Percentiles rank a stretch among this genome's conserved stretches.
These are phyloP conservation scores for Halesus radiatus DNA, from an alignment of 1,140 invertebrate genomes.

Conservation along the genomic window DNA sequence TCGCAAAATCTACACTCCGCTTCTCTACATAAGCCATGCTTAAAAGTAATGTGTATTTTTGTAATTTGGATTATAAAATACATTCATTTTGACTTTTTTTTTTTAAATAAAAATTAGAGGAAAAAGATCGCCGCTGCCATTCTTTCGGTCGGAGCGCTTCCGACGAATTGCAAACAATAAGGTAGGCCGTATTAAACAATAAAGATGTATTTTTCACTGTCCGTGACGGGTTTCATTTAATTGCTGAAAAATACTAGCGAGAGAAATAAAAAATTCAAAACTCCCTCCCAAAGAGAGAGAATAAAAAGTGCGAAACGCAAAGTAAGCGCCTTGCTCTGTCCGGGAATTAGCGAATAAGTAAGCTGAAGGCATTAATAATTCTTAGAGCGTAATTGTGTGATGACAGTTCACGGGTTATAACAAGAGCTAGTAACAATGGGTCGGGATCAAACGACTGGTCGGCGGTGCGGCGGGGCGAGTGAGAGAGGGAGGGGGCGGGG, in stretches of 20 bases:
- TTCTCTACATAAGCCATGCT: too few relatives aligned
- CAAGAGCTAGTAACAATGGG: slow-evolving; percentile 40
- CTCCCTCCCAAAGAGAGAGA: not conserved
- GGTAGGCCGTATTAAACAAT: slow-evolving; percentile 5
- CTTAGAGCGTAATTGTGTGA: slow-evolving; percentile 47
- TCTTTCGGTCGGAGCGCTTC: not conserved
- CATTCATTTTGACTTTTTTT: too few relatives aligned
- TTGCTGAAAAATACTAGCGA: slow-evolving; percentile 1
- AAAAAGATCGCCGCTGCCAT: not conserved
- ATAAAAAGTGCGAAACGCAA: not conserved
- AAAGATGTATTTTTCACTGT: slow-evolving; percentile 31
- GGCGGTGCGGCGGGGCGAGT: not conserved
- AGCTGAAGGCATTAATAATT: slow-evolving; percentile 47
- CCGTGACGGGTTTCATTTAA: slow-evolving; percentile 18
- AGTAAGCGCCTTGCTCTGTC: slow-evolving; percentile 9
- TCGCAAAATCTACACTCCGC: too few relatives aligned
- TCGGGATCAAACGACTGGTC: slow-evolving; percentile 20
- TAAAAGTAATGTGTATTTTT: too few relatives aligned
- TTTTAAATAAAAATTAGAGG: too few relatives aligned
- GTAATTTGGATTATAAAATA: too few relatives aligned
- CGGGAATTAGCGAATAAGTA: slow-evolving; percentile 28
- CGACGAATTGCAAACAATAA: slow-evolving; percentile 2
- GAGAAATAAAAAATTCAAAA: not conserved
- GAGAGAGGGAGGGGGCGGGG: not conserved
- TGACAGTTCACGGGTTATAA: slow-evolving; percentile 28